A percentile compares a stretch with the other conserved stretches of the same genome.
phyloP scores from a whole-genome alignment of 2,888 invertebrate species.

The Synergus itoensis region DNA sequence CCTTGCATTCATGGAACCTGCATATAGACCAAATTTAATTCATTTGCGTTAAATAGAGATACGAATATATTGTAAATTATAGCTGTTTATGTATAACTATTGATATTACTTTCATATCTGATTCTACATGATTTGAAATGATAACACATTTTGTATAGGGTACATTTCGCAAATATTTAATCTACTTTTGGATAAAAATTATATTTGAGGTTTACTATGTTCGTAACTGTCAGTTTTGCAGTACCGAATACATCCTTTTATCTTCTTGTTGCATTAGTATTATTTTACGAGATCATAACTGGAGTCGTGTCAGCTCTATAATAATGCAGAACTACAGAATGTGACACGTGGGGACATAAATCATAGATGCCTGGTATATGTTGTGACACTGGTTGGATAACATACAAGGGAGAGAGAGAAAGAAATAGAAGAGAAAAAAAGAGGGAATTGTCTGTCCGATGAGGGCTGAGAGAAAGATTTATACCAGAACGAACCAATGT shows the following conservation, averaged over 20 bases:
- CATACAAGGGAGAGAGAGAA: neutral
- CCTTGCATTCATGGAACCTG: neutral
- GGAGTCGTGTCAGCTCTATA: neutral
- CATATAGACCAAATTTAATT: neutral
- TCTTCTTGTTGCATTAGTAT: neutral
- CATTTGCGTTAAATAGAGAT: neutral
- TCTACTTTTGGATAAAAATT: neutral
- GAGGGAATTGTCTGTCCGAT: neutral
- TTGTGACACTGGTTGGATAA: neutral
- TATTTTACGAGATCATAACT: slow-evolving; percentile 6
- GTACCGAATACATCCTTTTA: neutral
- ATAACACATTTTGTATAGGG: too few species aligned
- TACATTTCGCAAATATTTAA: neutral
- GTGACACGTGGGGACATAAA: neutral
- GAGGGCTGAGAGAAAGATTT: neutral
- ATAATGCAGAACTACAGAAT: neutral
- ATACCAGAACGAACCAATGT: slow-evolving; percentile 2
- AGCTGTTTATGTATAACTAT: too few species aligned
- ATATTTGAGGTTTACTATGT: neutral
- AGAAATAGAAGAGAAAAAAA: neutral
- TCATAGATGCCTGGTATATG: neutral
- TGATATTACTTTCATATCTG: too few species aligned
- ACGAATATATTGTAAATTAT: neutral
- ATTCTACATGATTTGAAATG: too few species aligned
- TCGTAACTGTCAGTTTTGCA: neutral